Percentiles rank a stretch among this genome's conserved stretches.
Conservation (phyloP, 2,113 vertebrate genomes). For the Rhinopomastus cyanomelas region DNA sequence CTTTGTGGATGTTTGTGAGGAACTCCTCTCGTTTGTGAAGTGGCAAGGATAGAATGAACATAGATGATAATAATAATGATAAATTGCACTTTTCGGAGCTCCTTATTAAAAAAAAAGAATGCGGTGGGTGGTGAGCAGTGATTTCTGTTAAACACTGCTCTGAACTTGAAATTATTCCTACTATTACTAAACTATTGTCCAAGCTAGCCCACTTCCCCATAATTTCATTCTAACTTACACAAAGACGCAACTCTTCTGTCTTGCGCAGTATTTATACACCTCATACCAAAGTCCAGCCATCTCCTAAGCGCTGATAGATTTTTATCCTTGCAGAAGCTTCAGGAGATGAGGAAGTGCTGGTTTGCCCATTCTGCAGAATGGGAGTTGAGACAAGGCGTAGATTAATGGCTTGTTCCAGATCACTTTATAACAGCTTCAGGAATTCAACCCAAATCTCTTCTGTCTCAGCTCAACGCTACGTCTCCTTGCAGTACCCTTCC, state of each 20-base stretch:
- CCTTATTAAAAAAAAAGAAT: slow-evolving; percentile 56
- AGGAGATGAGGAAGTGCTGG: neutral
- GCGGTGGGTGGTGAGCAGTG: slow-evolving; percentile 27
- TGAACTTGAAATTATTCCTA: slow-evolving; percentile 54
- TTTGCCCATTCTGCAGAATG: slow-evolving; percentile 7
- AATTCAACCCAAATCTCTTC: slow-evolving; percentile 51
- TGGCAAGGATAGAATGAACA: slow-evolving; percentile 38
- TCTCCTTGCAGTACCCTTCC: slow-evolving; percentile 57
- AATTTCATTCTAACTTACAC: slow-evolving; percentile 39
- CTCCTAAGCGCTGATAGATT: slow-evolving; percentile 29
- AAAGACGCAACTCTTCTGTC: slow-evolving; percentile 30
- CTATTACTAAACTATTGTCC: slow-evolving; percentile 53
- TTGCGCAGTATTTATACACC: slow-evolving; percentile 4
- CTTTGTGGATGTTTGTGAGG: slow-evolving; percentile 65
- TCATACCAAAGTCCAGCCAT: slow-evolving; percentile 17
- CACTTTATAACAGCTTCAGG: slow-evolving; percentile 16
- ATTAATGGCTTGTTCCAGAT: slow-evolving; percentile 41
- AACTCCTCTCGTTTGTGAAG: slow-evolving; percentile 64
- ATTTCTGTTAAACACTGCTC: slow-evolving; percentile 53
- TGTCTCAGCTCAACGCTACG: neutral
- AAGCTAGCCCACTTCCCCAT: slow-evolving; percentile 28
- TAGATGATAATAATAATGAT: slow-evolving; percentile 55
- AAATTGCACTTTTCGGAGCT: slow-evolving; percentile 57
- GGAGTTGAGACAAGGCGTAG: neutral
- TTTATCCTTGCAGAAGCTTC: slow-evolving; percentile 12